Evolutionary conservation across 2,113 vertebrate species (phyloP).

Genomic region (Microcebus jonahi): DNA sequence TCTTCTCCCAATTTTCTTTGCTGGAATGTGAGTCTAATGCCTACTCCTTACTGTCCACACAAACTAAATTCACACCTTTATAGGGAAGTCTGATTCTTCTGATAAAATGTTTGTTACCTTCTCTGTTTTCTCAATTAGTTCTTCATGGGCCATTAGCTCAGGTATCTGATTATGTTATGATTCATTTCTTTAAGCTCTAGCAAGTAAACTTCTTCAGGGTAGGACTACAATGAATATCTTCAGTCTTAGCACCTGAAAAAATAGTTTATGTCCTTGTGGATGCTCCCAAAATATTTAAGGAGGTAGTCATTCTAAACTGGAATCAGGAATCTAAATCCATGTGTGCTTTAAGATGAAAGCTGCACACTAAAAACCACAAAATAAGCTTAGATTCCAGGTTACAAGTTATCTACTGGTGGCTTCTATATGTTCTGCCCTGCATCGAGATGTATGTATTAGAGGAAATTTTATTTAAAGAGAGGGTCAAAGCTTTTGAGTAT

Average conservation of each 20-base stretch:
- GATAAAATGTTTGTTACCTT: neutral
- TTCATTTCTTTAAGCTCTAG: neutral
- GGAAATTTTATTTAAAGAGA: neutral
- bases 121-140: slow-evolving; percentile 9
- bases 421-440: neutral
- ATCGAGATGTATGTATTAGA: neutral
- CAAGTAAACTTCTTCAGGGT: neutral
- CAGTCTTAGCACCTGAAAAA: neutral
- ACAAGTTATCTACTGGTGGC: neutral
- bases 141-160: neutral
- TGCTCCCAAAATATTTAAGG: neutral
- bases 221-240: neutral
- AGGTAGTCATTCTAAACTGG: neutral
- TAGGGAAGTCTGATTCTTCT: neutral
- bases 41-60: neutral
- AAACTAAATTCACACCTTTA: neutral
- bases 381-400: neutral
- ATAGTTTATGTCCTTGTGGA: neutral
- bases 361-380: neutral
- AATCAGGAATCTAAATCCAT: neutral
- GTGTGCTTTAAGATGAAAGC: neutral
- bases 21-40: neutral
- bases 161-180: neutral
- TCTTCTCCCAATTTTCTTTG: neutral
- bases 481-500: neutral